Conservation (phyloP, 2,113 vertebrate genomes). For the Nannobrachium achirus region DNA sequence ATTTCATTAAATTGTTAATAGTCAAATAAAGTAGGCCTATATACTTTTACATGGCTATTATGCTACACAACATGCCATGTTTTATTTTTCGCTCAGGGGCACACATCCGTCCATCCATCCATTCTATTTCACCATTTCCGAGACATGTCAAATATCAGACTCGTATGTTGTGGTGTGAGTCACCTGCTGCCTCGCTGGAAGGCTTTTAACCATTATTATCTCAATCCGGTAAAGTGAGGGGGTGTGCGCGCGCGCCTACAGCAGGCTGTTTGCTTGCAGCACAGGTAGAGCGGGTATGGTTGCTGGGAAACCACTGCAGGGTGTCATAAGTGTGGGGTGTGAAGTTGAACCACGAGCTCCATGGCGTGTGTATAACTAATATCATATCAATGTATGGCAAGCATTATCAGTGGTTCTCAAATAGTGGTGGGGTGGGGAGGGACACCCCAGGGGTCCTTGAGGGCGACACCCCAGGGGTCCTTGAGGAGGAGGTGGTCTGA, state of each 20-base stretch:
- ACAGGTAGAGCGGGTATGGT: slow-evolving; percentile 86
- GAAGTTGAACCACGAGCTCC: slow-evolving; percentile 61
- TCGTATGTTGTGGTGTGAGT: slow-evolving; percentile 62
- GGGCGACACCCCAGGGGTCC: slow-evolving; percentile 7
- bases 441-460: slow-evolving; percentile 8
- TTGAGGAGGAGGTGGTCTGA: no score
- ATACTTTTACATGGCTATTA: no score
- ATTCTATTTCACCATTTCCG: slow-evolving; percentile 40
- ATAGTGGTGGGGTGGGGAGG: no score
- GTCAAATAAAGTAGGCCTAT: no score
- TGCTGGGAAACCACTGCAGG: slow-evolving; percentile 81
- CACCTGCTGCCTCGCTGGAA: slow-evolving; percentile 65
- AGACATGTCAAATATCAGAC: slow-evolving; percentile 47
- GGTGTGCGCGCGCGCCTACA: slow-evolving; percentile 55
- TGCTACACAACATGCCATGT: no score
- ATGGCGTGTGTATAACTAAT: slow-evolving; percentile 41
- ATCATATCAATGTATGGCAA: not conserved
- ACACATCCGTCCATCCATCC: not conserved
- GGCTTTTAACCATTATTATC: slow-evolving; percentile 75
- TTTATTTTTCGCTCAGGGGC: no score
- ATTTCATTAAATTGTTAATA: no score
- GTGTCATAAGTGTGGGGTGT: slow-evolving; percentile 76
- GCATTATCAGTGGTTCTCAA: no score
- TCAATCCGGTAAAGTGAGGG: slow-evolving; percentile 71
- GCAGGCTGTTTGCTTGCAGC: slow-evolving; percentile 71